Base-by-base conservation (phyloP, 2,888 invertebrate species). In the Cataglyphis rosenhaueri region DNA sequence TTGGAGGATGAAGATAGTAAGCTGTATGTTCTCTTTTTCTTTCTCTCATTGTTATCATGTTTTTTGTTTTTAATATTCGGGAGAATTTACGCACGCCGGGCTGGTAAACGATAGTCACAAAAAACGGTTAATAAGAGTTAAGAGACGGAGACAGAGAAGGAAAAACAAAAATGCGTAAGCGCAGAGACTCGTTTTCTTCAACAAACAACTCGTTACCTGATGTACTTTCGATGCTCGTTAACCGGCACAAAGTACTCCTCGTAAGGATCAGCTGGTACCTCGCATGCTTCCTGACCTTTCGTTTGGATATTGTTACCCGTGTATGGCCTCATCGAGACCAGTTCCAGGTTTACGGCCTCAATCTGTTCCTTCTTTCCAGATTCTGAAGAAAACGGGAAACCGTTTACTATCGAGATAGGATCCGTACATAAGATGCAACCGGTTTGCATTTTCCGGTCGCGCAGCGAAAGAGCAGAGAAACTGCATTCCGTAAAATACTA, bases 221-320 rank as follows among this genome's bases (percentile, higher is more conserved):
- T 97, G 93, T 97, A 97, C 95, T 98, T 98, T 93, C 97, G 96
- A 94, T 97, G 97, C 93, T 97, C 97, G 93, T 98, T 97, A 87
- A 98, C 97, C 44, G 97, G 97, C 85, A 98, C 97, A 94, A 97
- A 97, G 94, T 97, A 97, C 92, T 97, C 97, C 92, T 97, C 97
- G 94, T 97, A 97, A 6, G 97, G 97, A 93, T 97, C 97, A 52
- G 96, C 95, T 32, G 96, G 95, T 66, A 94, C 91, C 78, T 94
- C 94, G 88, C 94, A 94, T n/a, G 94, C 94, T 87, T 93, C 95
- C 87, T 93, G 94, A 82, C 93, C 93, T 87, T 94, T 94, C 21
- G 92, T 92, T 70, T 94, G 93, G n/a, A 92, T 87, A 90, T 95
- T 95, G 87, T 95, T 95, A 88, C 96, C 96, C 88, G 96, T 94